Base-by-base conservation (phyloP, 2,888 invertebrate species). In the Tholera decimalis region DNA sequence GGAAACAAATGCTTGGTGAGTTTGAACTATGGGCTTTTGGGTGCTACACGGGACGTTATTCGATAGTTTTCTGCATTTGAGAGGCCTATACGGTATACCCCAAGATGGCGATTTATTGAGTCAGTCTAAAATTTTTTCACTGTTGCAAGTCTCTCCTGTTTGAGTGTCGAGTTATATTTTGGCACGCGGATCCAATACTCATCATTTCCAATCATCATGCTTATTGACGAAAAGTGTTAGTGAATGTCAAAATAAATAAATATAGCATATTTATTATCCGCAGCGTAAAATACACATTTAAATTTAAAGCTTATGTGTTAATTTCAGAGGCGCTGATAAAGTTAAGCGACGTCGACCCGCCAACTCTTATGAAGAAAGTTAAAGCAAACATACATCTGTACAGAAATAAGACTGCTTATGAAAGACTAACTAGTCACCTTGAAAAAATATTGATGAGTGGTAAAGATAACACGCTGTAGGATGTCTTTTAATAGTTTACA, bases 1-100 rank as follows among this genome's bases (percentile, higher is more conserved):
- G 97, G 71, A 89, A 93, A 35, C 91, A 96, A 50, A 96, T 97
- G 89, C 93, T 97, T 54, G 97, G 98, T 97, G 55, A 84, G 86
- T 76, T 35, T 51, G n/a, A 8, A 33, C 11, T 28, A 18, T 0
- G 1, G 46, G n/a, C 20, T 49, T 56, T 50, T 35, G 15, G 7
- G 22, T 24, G 4, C 5, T 15, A 6, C 35, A 15, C 5, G 35
- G 15, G 3, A 2, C n/a, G n/a, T n/a, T n/a, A n/a, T n/a, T n/a
- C n/a, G n/a, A n/a, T n/a, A n/a, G n/a, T n/a, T n/a, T n/a, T n/a
- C n/a, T n/a, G n/a, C n/a, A n/a, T n/a, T n/a, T n/a, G n/a, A n/a
- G n/a, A n/a, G n/a, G n/a, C n/a, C n/a, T n/a, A n/a, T n/a, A n/a
- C n/a, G n/a, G n/a, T n/a, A n/a, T n/a, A n/a, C n/a, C n/a, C n/a